phyloP scores from a whole-genome alignment of 2,797 vertebrate species.

The Parauchenoglanis ngamensis region DNA sequence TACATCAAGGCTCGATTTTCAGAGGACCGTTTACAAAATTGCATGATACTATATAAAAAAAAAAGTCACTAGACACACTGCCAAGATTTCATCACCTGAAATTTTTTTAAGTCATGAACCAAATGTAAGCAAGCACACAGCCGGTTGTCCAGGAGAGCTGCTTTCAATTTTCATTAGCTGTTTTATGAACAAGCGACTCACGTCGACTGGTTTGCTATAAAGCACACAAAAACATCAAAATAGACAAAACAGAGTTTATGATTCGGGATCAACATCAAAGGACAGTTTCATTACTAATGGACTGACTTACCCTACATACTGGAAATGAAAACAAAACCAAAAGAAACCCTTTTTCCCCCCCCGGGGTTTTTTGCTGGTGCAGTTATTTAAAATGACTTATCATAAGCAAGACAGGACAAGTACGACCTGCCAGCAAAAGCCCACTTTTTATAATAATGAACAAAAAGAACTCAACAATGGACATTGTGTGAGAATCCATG shows the following conservation, averaged over 20 bases:
- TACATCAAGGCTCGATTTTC: conserved; percentile 68
- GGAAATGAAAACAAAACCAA: background rate
- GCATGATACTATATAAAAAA: conserved; percentile 57
- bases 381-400: background rate
- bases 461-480: conserved; percentile 59
- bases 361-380: conserved; percentile 77
- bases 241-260: conserved; percentile 99
- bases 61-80: conserved; percentile 99
- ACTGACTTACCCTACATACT: conserved; percentile 87
- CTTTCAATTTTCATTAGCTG: conserved; percentile 99
- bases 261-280: conserved; percentile 95
- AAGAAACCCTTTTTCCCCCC: background rate
- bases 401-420: conserved; percentile 43
- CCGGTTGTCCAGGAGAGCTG: conserved; percentile 99
- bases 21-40: conserved; percentile 59
- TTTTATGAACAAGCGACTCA: conserved; percentile 99
- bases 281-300: conserved; percentile 91
- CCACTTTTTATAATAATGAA: conserved; percentile 78
- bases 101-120: conserved; percentile 99
- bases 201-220: conserved; percentile 99
- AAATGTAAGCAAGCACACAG: conserved; percentile 99
- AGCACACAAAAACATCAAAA: conserved; percentile 99
- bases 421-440: conserved; percentile 81
- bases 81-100: conserved; percentile 99
- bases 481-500: conserved; percentile 70